phyloP scores from a whole-genome alignment of 2,888 invertebrate genomes.

The Aphidius colemani region DNA sequence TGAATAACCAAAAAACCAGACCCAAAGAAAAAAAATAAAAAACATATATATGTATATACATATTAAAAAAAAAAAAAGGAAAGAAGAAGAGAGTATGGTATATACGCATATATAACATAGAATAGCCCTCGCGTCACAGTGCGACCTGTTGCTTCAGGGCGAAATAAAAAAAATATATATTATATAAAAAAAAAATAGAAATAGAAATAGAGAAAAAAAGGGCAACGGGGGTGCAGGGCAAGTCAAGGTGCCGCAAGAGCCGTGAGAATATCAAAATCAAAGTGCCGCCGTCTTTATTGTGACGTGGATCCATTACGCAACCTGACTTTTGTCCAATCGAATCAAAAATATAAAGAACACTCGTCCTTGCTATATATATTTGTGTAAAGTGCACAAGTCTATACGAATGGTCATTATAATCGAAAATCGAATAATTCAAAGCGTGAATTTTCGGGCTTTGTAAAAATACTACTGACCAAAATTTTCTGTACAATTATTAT shows the following conservation, averaged over 20 bases:
- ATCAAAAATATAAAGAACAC: slow-evolving; percentile 3
- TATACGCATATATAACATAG: background rate
- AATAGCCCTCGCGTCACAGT: slow-evolving; percentile 45
- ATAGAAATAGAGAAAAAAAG: slow-evolving; percentile 28
- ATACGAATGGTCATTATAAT: slow-evolving; percentile 2
- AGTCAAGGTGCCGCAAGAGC: slow-evolving; percentile 37
- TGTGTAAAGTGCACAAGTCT: slow-evolving; percentile 4
- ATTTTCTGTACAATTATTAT: slow-evolving; percentile 25
- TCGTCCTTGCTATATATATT: slow-evolving; percentile 6
- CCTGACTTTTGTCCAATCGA: slow-evolving; percentile 43
- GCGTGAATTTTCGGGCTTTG: background rate
- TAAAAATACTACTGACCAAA: slow-evolving; percentile 33
- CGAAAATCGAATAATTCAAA: slow-evolving; percentile 3
- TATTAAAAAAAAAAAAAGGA: too few species aligned
- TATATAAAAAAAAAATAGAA: slow-evolving; percentile 21
- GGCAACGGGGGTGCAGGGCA: slow-evolving; percentile 33
- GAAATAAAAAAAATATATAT: slow-evolving; percentile 19
- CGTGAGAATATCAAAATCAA: slow-evolving; percentile 56
- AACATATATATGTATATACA: slow-evolving; percentile 19
- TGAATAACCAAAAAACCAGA: slow-evolving; percentile 18
- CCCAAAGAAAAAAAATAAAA: slow-evolving; percentile 24
- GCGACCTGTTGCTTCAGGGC: slow-evolving; percentile 47
- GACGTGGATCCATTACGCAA: slow-evolving; percentile 53
- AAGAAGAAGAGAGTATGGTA: too few species aligned
- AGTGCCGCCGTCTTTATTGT: slow-evolving; percentile 52